These are phyloP conservation scores for Amphipoea lucens DNA, from an alignment of 2,888 invertebrate genomes.

Conservation along the genomic window DNA sequence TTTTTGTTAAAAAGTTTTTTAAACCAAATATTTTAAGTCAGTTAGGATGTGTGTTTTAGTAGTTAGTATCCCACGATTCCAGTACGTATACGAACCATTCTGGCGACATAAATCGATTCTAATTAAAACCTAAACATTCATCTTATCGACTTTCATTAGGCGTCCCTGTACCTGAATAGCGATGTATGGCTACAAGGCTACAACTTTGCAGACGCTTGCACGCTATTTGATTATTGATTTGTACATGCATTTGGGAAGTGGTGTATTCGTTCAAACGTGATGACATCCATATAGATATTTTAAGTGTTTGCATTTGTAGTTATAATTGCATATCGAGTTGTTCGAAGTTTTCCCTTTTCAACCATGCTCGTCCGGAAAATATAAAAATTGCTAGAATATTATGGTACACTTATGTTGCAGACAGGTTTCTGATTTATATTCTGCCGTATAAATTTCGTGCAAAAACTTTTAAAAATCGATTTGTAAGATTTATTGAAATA, in stretches of 20 bases:
- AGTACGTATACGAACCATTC: conserved; percentile 57
- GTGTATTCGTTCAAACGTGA: not conserved
- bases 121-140: conserved; percentile 82
- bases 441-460: not conserved
- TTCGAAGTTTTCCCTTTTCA: not conserved
- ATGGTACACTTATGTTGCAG: not conserved
- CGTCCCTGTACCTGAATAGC: conserved; percentile 80
- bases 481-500: not conserved
- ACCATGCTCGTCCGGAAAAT: too few species aligned
- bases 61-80: not conserved
- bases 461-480: not conserved
- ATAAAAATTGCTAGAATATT: too few species aligned
- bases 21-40: not conserved
- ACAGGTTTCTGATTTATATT: not conserved
- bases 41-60: not conserved
- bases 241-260: not conserved
- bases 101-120: conserved; percentile 80
- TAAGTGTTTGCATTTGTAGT: not conserved
- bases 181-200: conserved; percentile 70
- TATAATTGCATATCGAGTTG: not conserved
- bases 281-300: not conserved
- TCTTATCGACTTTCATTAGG: conserved; percentile 83
- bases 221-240: conserved; percentile 28
- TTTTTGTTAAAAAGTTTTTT: too few species aligned
- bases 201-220: conserved; percentile 73